Evolutionary conservation across 2,113 vertebrate genomes (phyloP).

Genomic region (Vidua chalybeata): DNA sequence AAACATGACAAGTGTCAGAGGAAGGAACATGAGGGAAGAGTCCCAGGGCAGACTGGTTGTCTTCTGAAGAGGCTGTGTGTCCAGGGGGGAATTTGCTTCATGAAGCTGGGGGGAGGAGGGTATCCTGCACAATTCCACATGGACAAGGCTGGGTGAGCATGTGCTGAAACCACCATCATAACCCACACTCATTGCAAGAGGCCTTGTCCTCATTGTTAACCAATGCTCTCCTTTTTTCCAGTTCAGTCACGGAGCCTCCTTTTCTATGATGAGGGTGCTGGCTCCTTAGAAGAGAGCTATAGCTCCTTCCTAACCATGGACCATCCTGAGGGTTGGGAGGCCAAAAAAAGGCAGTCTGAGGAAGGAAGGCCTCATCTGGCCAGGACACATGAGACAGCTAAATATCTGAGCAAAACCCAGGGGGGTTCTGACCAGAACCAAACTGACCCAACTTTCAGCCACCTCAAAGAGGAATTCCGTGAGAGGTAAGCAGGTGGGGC

Average conservation of each 20-base stretch:
- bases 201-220: background rate
- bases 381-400: slow-evolving; percentile 76
- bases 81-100: background rate
- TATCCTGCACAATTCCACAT: background rate
- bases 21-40: background rate
- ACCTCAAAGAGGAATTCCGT: slow-evolving; percentile 73
- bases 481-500: slow-evolving; percentile 71
- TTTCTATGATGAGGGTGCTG: slow-evolving; percentile 88
- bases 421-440: slow-evolving; percentile 66
- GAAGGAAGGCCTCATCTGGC: slow-evolving; percentile 70
- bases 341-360: slow-evolving; percentile 66
- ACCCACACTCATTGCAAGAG: background rate
- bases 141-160: background rate
- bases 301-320: slow-evolving; percentile 79
- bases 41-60: background rate
- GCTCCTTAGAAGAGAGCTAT: slow-evolving; percentile 84
- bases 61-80: background rate
- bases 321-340: slow-evolving; percentile 80
- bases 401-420: slow-evolving; percentile 81
- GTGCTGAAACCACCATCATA: background rate
- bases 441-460: slow-evolving; percentile 71
- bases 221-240: slow-evolving; percentile 58
- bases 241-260: slow-evolving; percentile 96
- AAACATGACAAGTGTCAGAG: background rate
- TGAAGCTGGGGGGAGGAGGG: background rate